phyloP scores from a whole-genome alignment of 2,888 invertebrate genomes.

The Erebia aethiops region DNA sequence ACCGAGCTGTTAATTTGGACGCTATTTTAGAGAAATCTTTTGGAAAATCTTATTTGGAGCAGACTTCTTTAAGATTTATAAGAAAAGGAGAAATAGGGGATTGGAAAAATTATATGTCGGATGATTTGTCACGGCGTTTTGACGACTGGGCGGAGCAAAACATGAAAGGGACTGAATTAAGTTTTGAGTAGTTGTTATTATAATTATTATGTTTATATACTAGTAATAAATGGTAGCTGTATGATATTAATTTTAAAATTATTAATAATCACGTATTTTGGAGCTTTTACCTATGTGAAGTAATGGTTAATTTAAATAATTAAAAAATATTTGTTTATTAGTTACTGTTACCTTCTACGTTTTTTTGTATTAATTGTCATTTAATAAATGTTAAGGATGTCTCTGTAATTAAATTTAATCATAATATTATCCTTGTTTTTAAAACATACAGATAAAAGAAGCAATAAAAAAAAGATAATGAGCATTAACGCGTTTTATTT shows the following conservation, averaged over 20 bases:
- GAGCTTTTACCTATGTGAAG: not conserved
- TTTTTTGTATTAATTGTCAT: not conserved
- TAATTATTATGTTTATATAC: not conserved
- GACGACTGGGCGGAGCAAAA: conserved; percentile 87
- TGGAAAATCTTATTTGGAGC: conserved; percentile 70
- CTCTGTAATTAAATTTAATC: not conserved
- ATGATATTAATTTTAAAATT: not conserved
- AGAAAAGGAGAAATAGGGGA: conserved; percentile 91
- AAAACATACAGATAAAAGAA: not conserved
- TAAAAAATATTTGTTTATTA: not conserved
- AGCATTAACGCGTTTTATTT: conserved; percentile 39
- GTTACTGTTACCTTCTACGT: not conserved
- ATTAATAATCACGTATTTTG: not conserved
- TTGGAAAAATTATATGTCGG: conserved; percentile 90
- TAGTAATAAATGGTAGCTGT: too few relatives aligned
- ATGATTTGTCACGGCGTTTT: conserved; percentile 87
- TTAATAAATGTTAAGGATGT: not conserved
- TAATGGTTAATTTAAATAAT: too few relatives aligned
- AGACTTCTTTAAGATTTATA: conserved; percentile 85
- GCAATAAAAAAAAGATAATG: conserved; percentile 32
- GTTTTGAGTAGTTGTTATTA: conserved; percentile 75
- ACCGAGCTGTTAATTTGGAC: conserved; percentile 90
- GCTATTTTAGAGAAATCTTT: conserved; percentile 82
- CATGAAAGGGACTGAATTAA: conserved; percentile 84
- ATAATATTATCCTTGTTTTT: not conserved